Conservation (phyloP, 2,797 vertebrate species). For the Betta splendens region DNA sequence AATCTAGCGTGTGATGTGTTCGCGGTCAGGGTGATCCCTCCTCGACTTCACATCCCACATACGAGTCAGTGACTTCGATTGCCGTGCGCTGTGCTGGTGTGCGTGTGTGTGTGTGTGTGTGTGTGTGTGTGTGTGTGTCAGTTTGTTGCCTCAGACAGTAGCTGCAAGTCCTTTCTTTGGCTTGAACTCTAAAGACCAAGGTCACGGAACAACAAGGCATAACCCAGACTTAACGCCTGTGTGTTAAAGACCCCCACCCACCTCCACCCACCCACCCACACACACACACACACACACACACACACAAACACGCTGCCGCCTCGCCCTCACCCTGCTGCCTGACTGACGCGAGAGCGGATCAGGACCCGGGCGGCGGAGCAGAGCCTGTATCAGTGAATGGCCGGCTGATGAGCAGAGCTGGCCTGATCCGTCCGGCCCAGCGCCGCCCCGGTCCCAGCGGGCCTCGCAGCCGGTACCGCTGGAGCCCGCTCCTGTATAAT, state of each 20-base stretch:
- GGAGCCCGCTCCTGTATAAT: slow-evolving; percentile 81
- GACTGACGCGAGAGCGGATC: slow-evolving; percentile 16
- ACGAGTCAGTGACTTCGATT: slow-evolving; percentile 19
- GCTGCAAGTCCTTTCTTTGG: slow-evolving; percentile 30
- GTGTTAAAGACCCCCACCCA: slow-evolving; percentile 40
- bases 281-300: slow-evolving; percentile 24
- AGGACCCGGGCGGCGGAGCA: slow-evolving; percentile 19
- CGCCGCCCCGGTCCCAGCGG: slow-evolving; percentile 69
- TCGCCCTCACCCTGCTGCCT: slow-evolving; percentile 10
- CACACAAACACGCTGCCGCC: slow-evolving; percentile 4
- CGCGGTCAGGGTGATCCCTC: slow-evolving; percentile 17
- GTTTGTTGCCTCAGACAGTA: slow-evolving; percentile 3
- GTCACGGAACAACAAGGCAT: slow-evolving; percentile 72
- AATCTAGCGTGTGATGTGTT: slow-evolving; percentile 17
- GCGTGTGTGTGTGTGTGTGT: slow-evolving; percentile 10
- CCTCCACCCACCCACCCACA: slow-evolving; percentile 25
- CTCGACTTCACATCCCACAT: slow-evolving; percentile 17
- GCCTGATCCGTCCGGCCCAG: slow-evolving; percentile 72
- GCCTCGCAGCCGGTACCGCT: slow-evolving; percentile 75
- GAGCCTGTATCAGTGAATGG: slow-evolving; percentile 81
- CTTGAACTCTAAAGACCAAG: slow-evolving; percentile 74
- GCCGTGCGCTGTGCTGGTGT: slow-evolving; percentile 14
- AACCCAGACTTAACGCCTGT: slow-evolving; percentile 55
- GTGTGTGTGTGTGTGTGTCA: background rate
- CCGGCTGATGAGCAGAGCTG: slow-evolving; percentile 73